Percentiles rank a stretch among this genome's conserved stretches.
Conservation (phyloP, 2,888 invertebrate species). For the Timema podura region DNA sequence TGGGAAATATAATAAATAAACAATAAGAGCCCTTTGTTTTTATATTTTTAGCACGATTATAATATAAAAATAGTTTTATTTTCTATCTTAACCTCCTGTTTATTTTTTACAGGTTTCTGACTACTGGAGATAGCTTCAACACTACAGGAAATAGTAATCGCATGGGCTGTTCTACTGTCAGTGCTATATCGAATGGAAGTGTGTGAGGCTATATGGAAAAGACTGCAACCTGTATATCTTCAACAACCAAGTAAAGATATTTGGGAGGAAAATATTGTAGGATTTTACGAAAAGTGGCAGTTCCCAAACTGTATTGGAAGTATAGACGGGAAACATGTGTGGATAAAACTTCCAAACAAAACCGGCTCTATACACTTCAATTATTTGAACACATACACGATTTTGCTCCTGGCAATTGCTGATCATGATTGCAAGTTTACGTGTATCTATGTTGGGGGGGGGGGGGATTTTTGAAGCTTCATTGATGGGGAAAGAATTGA, state of each 20-base stretch:
- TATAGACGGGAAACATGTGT: constrained; percentile 6
- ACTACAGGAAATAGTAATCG: constrained; percentile 5
- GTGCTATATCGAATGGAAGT: constrained; percentile 4
- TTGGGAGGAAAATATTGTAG: background rate
- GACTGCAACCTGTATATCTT: constrained; percentile 6
- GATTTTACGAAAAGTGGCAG: background rate
- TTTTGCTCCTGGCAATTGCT: background rate
- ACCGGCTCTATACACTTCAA: background rate
- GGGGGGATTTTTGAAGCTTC: background rate
- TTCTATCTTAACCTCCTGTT: too few species aligned
- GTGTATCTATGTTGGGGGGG: background rate
- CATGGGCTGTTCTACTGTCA: background rate
- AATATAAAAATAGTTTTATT: too few species aligned
- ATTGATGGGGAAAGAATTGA: background rate
- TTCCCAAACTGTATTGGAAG: constrained; percentile 3
- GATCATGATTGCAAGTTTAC: background rate
- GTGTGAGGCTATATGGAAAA: background rate
- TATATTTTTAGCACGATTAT: too few species aligned
- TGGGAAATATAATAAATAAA: background rate
- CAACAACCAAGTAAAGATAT: background rate
- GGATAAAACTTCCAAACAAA: background rate
- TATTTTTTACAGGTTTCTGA: background rate
- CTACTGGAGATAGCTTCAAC: constrained; percentile 10
- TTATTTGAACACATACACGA: constrained; percentile 6
- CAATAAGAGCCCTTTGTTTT: too few species aligned